Evolutionary conservation across 2,888 invertebrate genomes (phyloP), one percentile per base, ranked within the genome.

Genomic region (Drosophila birchii): DNA sequence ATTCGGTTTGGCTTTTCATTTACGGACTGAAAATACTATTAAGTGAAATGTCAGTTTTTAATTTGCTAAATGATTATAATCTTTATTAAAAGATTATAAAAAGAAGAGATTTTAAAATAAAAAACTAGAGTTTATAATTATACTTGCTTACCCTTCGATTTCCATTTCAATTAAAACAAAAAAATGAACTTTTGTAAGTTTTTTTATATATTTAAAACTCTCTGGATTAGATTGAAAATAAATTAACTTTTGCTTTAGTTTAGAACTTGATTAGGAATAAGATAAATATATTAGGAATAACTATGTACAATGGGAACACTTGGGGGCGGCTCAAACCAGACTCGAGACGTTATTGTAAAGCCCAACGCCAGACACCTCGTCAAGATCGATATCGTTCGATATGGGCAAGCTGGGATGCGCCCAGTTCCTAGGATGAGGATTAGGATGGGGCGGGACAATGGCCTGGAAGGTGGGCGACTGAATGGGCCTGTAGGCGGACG

Each of bases 271-370:
- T 39, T 71, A 53, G 26, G 26, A 53, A 53, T 41, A 70, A 34
- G 39, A 70, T 70, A 70, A 72, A 70, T 70, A 56, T 60, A 9
- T 71, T 51, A 53, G n/a, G 26, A 41, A 16, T 43, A 72, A 32
- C 26, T 71, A 49, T 71, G 54, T 71, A 71, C 71, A 71, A 14
- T 11, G 34, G 36, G 39, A 39, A 26, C 41, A 12, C 26, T 49
- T 23, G 23, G 34, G 23, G 36, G 23, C 16, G 34, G 1, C 54
- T 77, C 53, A 85, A 75, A 85, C 85, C 38, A 85, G 53, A 60
- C 85, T 85, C 29, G 85, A 85, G 18, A 85, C 86, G 61, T 85
- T 85, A 58, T 89, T 85, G 55, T 88, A 85, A 38, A 85, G 32
- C 14, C 89, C 84, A 14, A 83, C 63, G 26, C 69, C 67, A 1